Conservation (phyloP, 2,888 invertebrate species). For the Silvanus unidentatus region DNA sequence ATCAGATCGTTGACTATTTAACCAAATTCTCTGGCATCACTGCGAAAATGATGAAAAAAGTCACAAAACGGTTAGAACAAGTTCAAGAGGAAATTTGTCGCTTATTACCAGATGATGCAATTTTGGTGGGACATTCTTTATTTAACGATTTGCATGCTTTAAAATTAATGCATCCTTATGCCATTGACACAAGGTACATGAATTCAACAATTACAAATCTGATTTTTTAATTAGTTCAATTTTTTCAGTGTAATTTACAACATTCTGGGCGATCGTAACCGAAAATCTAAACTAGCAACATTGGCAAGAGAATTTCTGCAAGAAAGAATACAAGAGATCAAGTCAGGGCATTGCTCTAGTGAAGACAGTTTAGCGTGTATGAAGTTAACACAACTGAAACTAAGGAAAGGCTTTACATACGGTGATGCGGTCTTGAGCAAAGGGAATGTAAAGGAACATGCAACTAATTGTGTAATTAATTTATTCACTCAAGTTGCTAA, state of each 20-base stretch:
- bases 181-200: conserved; percentile 69
- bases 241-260: conserved; percentile 70
- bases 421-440: conserved; percentile 63
- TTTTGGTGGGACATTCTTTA: conserved; percentile 89
- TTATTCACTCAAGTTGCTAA: too few species aligned
- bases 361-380: conserved; percentile 84
- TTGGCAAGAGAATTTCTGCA: conserved; percentile 71
- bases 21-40: conserved; percentile 64
- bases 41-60: conserved; percentile 58
- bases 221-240: background rate
- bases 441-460: background rate
- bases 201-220: background rate
- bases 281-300: conserved; percentile 74
- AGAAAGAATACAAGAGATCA: conserved; percentile 64
- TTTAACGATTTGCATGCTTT: conserved; percentile 82
- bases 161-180: conserved; percentile 93
- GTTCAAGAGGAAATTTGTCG: conserved; percentile 68
- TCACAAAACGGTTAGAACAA: conserved; percentile 68
- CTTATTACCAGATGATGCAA: conserved; percentile 81
- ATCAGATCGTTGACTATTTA: conserved; percentile 76
- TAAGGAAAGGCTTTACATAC: conserved; percentile 67
- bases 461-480: too few species aligned
- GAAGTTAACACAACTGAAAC: conserved; percentile 79
- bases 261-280: conserved; percentile 63
- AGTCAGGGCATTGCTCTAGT: conserved; percentile 65